phyloP scores from a whole-genome alignment of 1,140 invertebrate genomes.

The Dinothrombium tinctorium region DNA sequence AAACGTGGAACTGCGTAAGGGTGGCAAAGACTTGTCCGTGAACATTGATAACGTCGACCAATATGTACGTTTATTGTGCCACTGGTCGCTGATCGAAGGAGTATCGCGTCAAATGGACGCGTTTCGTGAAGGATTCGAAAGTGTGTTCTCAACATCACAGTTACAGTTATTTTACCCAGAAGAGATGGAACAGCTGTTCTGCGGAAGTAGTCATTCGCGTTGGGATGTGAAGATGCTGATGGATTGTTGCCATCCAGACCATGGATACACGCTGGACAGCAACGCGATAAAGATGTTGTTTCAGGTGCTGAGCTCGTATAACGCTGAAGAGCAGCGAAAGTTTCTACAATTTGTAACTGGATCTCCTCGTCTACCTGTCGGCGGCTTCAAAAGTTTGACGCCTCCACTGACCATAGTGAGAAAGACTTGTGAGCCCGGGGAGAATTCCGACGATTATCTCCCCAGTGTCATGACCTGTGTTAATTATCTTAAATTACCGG shows the following conservation, averaged over 20 bases:
- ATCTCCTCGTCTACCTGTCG: slow-evolving; percentile 83
- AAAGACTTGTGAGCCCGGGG: slow-evolving; percentile 68
- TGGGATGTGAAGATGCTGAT: slow-evolving; percentile 76
- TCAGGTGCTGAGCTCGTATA: slow-evolving; percentile 71
- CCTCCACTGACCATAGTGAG: slow-evolving; percentile 89
- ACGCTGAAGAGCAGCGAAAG: slow-evolving; percentile 63
- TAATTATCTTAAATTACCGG: slow-evolving; percentile 96
- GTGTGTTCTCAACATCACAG: slow-evolving; percentile 66
- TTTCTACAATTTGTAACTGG: slow-evolving; percentile 98
- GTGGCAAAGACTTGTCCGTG: slow-evolving; percentile 65
- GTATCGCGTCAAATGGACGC: slow-evolving; percentile 87
- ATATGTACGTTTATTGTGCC: slow-evolving; percentile 51
- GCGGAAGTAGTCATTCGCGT: slow-evolving; percentile 37
- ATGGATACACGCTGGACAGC: slow-evolving; percentile 86
- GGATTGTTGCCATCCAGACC: slow-evolving; percentile 83
- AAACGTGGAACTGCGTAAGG: slow-evolving; percentile 73
- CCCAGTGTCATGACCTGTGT: slow-evolving; percentile 99
- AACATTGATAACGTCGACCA: slow-evolving; percentile 82
- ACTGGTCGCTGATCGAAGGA: slow-evolving; percentile 80
- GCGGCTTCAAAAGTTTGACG: slow-evolving; percentile 82
- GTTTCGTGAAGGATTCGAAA: slow-evolving; percentile 87
- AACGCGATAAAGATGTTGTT: slow-evolving; percentile 78
- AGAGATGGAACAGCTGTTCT: slow-evolving; percentile 90
- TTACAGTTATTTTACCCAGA: slow-evolving; percentile 85
- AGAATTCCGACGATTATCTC: slow-evolving; percentile 80